These are phyloP conservation scores for Lepidocyrtoides sp. DNA, from an alignment of 2,888 invertebrate species.

Conservation along the genomic window DNA sequence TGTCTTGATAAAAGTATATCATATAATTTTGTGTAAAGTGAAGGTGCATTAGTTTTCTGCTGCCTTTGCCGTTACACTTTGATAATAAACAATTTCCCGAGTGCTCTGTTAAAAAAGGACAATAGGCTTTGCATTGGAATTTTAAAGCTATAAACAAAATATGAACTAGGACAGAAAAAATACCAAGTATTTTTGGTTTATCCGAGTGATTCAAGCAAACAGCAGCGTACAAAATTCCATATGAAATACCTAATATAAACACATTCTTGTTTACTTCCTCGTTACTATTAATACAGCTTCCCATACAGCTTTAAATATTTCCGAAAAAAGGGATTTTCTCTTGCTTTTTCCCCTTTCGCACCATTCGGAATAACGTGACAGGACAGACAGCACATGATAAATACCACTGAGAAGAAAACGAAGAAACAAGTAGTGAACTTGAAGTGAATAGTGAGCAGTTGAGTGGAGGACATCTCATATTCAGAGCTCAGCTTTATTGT, in stretches of 20 bases:
- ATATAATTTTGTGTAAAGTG: not conserved
- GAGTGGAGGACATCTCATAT: slow-evolving; percentile 27
- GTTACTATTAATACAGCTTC: slow-evolving; percentile 17
- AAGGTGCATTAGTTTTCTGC: not conserved
- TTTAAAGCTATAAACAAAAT: slow-evolving; percentile 2
- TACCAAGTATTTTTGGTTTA: not conserved
- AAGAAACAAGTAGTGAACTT: slow-evolving; percentile 53
- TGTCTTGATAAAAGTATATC: not conserved
- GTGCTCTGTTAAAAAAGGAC: not conserved
- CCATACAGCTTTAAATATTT: slow-evolving; percentile 24
- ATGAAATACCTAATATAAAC: not conserved
- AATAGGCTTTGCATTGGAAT: not conserved
- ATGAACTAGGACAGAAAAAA: not conserved
- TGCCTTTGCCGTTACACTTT: not conserved
- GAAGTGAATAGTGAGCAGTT: slow-evolving; percentile 57
- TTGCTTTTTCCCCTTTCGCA: not conserved
- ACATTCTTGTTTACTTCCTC: not conserved
- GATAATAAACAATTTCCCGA: not conserved
- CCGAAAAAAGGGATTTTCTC: slow-evolving; percentile 19
- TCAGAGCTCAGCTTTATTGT: not conserved
- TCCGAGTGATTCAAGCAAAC: not conserved
- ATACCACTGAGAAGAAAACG: slow-evolving; percentile 24
- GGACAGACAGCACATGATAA: slow-evolving; percentile 39
- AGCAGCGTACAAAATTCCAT: not conserved
- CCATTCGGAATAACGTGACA: slow-evolving; percentile 42